Base-by-base conservation (phyloP, 2,113 vertebrate genomes). In the Ochotona curzoniae region DNA sequence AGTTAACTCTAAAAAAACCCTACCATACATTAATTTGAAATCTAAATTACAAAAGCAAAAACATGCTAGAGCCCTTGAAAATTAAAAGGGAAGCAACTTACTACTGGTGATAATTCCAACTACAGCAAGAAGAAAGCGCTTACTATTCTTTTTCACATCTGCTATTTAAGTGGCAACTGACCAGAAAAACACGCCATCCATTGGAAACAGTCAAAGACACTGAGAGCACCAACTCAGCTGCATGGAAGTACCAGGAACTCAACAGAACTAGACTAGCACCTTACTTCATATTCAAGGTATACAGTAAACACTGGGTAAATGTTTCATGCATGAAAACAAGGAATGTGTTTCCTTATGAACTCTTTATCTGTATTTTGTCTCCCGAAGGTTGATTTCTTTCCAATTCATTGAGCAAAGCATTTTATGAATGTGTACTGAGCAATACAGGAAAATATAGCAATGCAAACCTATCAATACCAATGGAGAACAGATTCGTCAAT, bases 41-140 rank as follows among this genome's bases (percentile, higher is more conserved):
- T 30, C 71, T 32, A 90, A 47, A 54, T 71, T 89, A 30, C 14
- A 38, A 95, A 93, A 94, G 80, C 63, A 89, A 94, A 93, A 89
- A 79, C 28, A 74, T 8, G 15, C 25, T 35, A 79, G 17, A 60
- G 57, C 21, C 51, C 76, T 69, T 11, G 12, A 83, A 44, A 80
- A 63, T 0, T 78, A 25, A 64, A 78, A 89, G 49, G 5, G 12
- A 83, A 91, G 78, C 38, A 70, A 61, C 54, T 91, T 44, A 85
- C 49, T 87, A 84, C 13, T 71, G 74, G 28, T 60, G 61, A 78
- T 35, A 67, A 89, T 51, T 81, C 23, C 10, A 66, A 67, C 7
- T 69, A 20, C 2, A 87, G 25, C 57, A 54, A 86, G 69, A 76
- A 71, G 64, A 71, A 83, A 5, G 28, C 28, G 38, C 38, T 83